These are phyloP conservation scores for Temnothorax rugatulus DNA, from an alignment of 2,888 invertebrate species.

Conservation along the genomic window DNA sequence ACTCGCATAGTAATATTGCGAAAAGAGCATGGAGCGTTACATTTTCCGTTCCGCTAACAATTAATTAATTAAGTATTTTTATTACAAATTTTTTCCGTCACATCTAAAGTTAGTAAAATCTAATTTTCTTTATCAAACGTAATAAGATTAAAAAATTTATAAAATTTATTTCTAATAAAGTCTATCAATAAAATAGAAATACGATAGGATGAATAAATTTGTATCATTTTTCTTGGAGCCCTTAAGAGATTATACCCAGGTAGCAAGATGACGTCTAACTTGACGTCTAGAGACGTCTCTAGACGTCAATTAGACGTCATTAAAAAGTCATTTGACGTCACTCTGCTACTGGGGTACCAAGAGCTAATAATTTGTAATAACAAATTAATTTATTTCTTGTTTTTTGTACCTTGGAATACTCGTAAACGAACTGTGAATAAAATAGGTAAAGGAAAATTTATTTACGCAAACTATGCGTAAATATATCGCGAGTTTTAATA, in stretches of 20 bases:
- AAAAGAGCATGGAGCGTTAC: slow-evolving; percentile 7
- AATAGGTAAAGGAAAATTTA: neutral
- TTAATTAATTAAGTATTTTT: slow-evolving; percentile 9
- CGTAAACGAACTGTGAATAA: neutral
- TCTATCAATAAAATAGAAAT: neutral
- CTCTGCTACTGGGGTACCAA: too few relatives aligned
- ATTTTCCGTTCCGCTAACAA: slow-evolving; percentile 17
- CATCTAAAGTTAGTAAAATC: neutral
- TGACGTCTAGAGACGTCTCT: too few relatives aligned
- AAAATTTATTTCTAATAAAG: neutral
- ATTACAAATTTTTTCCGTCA: neutral
- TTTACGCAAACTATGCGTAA: neutral
- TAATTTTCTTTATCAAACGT: neutral
- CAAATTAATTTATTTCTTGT: neutral
- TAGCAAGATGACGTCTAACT: too few relatives aligned
- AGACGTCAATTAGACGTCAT: too few relatives aligned
- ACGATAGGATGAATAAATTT: neutral
- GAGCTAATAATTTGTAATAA: neutral
- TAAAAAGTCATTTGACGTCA: too few relatives aligned
- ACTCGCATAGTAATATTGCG: slow-evolving; percentile 38
- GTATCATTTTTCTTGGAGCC: neutral
- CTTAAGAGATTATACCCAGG: neutral
- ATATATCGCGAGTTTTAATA: neutral
- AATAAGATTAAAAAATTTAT: neutral
- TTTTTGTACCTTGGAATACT: neutral